phyloP scores from a whole-genome alignment of 1,140 invertebrate species.

The Neodiprion virginianus region DNA sequence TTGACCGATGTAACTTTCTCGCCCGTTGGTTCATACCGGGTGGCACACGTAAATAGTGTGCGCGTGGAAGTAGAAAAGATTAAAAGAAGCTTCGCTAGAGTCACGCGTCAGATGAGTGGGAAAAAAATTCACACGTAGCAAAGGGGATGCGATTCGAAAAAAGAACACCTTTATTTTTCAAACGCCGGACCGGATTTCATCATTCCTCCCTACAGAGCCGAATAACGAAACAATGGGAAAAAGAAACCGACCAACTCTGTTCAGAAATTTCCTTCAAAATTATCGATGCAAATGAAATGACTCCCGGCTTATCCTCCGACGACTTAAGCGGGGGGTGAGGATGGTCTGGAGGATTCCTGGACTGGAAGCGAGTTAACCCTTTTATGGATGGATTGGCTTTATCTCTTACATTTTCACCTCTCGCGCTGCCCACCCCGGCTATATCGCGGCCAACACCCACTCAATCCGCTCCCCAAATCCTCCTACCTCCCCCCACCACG shows the following conservation, averaged over 20 bases:
- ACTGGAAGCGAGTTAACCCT: neutral
- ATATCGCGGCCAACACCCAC: neutral
- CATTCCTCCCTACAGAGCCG: no score
- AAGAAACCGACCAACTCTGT: neutral
- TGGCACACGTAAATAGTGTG: no score
- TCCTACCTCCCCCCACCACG: neutral
- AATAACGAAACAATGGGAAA: no score
- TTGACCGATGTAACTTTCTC: neutral
- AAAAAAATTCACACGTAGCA: no score
- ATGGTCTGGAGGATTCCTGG: neutral
- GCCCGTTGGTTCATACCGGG: neutral
- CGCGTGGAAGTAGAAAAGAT: no score
- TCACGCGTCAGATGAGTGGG: no score
- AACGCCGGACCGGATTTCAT: no score
- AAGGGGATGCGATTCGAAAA: no score
- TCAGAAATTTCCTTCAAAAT: neutral
- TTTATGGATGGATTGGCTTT: slow-evolving; percentile 5
- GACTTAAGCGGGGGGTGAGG: neutral
- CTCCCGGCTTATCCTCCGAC: neutral
- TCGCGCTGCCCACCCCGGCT: neutral
- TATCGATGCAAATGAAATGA: slow-evolving; percentile 5
- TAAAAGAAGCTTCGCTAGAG: no score
- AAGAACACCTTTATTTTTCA: no score
- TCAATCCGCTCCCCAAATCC: neutral
- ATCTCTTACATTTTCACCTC: neutral